Base-by-base conservation (phyloP, 2,888 invertebrate species). In the Sesia bembeciformis region DNA sequence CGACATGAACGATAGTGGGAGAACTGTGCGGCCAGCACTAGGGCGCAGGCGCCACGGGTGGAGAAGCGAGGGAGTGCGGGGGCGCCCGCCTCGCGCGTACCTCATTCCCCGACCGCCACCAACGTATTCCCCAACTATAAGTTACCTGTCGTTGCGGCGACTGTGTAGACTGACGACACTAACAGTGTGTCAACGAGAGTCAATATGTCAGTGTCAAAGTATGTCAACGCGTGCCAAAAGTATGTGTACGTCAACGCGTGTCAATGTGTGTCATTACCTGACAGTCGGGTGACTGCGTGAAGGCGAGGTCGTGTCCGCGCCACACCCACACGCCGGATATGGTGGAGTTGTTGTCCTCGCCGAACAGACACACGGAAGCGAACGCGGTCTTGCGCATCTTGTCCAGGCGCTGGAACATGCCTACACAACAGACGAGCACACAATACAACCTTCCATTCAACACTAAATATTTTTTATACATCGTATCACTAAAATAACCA, bases 261-360 rank as follows among this genome's bases (percentile, higher is more conserved):
- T 7, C 4, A 38, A 42, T 8, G 49, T 4, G 4, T 40, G 49
- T 49, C 23, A 23, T 23, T 23, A 23, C 23, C 80, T 97, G 95
- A 97, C 98, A 98, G 86, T 99, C 98, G 40, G 96, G 94, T 60
- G 93, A 93, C 62, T 97, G 90, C 92, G 95, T 82, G 75, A 99
- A 99, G 66, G 95, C 98, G 56, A 99, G 93, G 39, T 97, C 95
- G 54, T 96, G 97, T 23, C 99, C 99, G 79, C 96, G 94, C 99
- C 99, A 99, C 65, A 98, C 93, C 99, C 99, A 99, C 74, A 99
- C 90, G 59, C 98, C 99, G 50, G 97, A 97, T 83, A 99, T 99
- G 72, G 94, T 92, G 78, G 95, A 97, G 89, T 98, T 92, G 83
- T 97, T 94, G 89, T 98, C 97, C 53, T 91, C 91, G 40, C 99